Evolutionary conservation across 2,113 vertebrate species (phyloP).

Genomic region (Lamprotornis superbus): DNA sequence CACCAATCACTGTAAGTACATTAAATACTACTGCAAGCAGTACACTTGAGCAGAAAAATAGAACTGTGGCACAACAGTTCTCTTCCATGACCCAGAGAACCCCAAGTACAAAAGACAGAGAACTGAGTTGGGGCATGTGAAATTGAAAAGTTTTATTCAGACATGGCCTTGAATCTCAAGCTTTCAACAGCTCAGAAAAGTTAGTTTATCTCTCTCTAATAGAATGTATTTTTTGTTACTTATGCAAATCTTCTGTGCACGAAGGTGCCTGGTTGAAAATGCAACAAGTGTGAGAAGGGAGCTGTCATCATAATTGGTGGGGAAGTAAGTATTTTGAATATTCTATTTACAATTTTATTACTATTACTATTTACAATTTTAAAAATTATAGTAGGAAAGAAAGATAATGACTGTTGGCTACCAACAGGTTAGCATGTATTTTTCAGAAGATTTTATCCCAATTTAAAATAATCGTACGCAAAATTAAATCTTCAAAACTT

Average conservation of each 20-base stretch:
- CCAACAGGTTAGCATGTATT: neutral
- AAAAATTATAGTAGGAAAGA: neutral
- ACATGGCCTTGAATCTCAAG: neutral
- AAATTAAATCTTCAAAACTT: neutral
- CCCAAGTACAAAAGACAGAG: neutral
- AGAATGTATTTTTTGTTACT: neutral
- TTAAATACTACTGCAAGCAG: neutral
- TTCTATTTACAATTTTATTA: rapidly evolving
- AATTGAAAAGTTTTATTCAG: neutral
- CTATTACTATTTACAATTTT: rapidly evolving
- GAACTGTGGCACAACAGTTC: neutral
- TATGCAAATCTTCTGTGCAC: neutral
- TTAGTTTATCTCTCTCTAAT: neutral
- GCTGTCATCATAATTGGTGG: neutral
- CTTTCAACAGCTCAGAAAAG: neutral
- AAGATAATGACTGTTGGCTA: neutral
- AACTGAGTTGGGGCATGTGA: neutral
- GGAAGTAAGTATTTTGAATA: neutral
- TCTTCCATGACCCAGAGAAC: neutral
- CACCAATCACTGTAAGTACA: neutral
- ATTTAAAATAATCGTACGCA: neutral
- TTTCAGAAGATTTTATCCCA: neutral
- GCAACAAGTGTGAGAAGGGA: neutral
- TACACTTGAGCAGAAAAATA: neutral
- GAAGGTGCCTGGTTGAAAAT: neutral